Evolutionary conservation across 2,888 invertebrate species (phyloP).

Genomic region (Celastrina argiolus): DNA sequence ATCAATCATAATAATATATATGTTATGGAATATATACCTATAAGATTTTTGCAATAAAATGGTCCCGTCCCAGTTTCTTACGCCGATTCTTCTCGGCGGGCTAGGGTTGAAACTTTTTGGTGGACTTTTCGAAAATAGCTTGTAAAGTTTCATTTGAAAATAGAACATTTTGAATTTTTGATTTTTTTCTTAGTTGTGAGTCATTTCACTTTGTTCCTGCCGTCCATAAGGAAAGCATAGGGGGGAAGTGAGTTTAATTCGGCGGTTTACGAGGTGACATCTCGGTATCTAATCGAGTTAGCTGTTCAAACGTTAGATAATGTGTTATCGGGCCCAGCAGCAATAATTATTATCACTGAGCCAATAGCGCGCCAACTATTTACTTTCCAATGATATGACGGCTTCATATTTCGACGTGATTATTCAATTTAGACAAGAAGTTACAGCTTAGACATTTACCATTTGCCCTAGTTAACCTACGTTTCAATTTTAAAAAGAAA

Average conservation of each 20-base stretch:
- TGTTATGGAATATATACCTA: too few relatives aligned
- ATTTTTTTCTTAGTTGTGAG: neutral
- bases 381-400: conserved; percentile 59
- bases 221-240: neutral
- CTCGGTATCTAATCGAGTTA: conserved; percentile 63
- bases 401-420: conserved; percentile 26
- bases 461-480: neutral
- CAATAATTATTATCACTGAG: conserved; percentile 71
- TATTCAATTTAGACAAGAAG: neutral
- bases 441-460: neutral
- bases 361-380: conserved; percentile 58
- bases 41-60: too few relatives aligned
- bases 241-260: conserved; percentile 3
- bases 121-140: too few relatives aligned
- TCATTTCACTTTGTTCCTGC: neutral
- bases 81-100: too few relatives aligned
- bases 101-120: too few relatives aligned
- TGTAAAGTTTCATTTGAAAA: too few relatives aligned
- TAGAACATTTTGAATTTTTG: too few relatives aligned
- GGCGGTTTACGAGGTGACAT: conserved; percentile 36
- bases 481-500: too few relatives aligned
- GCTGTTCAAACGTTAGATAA: conserved; percentile 71
- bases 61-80: too few relatives aligned
- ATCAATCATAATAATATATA: too few relatives aligned
- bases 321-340: conserved; percentile 66